Percentiles rank a stretch among this genome's conserved stretches.
These are phyloP conservation scores for Lepidothrix coronata DNA, from an alignment of 2,113 vertebrate genomes.

Conservation along the genomic window DNA sequence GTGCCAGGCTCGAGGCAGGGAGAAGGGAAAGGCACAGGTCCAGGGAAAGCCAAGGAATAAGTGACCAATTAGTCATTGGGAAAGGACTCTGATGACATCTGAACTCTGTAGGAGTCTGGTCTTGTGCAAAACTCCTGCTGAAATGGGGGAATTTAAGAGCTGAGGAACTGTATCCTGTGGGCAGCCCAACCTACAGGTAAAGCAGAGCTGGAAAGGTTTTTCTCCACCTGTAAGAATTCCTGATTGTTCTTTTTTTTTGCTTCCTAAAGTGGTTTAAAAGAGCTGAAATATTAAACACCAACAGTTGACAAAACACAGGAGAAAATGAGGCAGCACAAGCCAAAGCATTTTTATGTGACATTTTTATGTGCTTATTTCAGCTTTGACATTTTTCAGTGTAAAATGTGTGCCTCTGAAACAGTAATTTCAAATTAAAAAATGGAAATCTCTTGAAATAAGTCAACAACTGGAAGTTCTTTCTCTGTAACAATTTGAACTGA, in stretches of 20 bases:
- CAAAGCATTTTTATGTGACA: fast-evolving
- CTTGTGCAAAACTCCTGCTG: neutral
- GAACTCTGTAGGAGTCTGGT: neutral
- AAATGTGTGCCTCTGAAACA: neutral
- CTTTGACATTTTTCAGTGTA: neutral
- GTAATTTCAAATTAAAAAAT: neutral
- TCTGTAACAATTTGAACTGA: fast-evolving
- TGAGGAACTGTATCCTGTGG: neutral
- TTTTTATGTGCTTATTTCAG: neutral
- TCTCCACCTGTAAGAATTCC: neutral
- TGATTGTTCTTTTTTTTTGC: neutral
- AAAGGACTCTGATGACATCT: neutral
- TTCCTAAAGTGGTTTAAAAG: neutral
- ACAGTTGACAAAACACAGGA: neutral
- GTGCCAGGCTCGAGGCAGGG: neutral
- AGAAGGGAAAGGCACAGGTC: neutral
- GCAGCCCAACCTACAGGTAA: neutral
- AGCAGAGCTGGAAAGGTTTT: neutral
- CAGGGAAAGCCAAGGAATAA: neutral
- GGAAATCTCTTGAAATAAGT: neutral
- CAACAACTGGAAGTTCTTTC: neutral
- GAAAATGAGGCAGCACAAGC: neutral
- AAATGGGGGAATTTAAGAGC: neutral
- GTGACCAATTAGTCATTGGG: neutral
- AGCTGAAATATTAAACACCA: too few species aligned